Conservation (phyloP, 1,140 invertebrate genomes). For the Nasonia longicornis region DNA sequence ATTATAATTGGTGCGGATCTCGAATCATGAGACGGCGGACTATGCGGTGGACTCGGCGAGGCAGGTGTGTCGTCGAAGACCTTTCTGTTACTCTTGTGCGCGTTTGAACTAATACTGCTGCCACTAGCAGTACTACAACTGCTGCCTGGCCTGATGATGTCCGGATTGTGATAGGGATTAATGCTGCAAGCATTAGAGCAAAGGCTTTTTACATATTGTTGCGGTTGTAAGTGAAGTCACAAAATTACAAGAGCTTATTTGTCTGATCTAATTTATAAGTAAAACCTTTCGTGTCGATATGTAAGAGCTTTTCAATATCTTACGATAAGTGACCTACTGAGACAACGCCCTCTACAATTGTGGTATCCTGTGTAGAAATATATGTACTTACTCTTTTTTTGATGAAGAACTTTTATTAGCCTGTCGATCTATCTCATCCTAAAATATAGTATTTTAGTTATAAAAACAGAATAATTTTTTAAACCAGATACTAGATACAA, state of each 20-base stretch:
- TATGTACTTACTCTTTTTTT: conserved; percentile 20
- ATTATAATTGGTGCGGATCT: conserved; percentile 29
- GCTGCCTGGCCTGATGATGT: background rate
- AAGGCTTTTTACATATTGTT: background rate
- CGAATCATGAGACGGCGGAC: conserved; percentile 40
- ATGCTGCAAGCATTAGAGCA: background rate
- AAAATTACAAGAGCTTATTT: too few relatives aligned
- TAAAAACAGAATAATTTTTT: background rate
- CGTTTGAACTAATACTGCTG: background rate
- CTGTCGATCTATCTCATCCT: background rate
- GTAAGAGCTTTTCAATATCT: background rate
- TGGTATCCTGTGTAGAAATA: background rate
- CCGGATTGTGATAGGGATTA: conserved; percentile 8
- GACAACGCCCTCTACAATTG: background rate
- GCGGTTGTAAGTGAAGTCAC: too few relatives aligned
- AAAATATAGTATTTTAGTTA: background rate
- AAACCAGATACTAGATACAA: conserved; percentile 12
- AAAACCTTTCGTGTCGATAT: too few relatives aligned
- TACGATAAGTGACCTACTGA: background rate
- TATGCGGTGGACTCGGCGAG: conserved; percentile 64
- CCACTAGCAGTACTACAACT: background rate
- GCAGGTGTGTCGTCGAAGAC: conserved; percentile 59
- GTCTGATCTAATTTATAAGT: too few relatives aligned
- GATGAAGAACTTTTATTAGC: background rate
- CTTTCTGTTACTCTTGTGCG: background rate